These are phyloP conservation scores for Agriotes lineatus DNA, from an alignment of 2,888 invertebrate genomes.

Conservation along the genomic window DNA sequence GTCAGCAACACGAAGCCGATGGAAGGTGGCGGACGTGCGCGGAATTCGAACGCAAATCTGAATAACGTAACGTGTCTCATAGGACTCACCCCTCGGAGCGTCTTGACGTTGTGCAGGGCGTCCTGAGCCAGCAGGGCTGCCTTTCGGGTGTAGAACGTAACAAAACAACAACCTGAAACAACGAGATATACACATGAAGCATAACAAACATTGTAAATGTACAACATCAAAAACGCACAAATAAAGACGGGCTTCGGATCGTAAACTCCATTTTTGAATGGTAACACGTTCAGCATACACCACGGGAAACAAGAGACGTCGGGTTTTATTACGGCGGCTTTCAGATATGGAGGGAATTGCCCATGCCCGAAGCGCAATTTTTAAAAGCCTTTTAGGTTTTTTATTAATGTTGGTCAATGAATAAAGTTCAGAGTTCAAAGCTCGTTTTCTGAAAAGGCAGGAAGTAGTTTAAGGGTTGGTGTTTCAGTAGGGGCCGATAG, in stretches of 20 bases:
- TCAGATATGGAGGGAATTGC: too few relatives aligned
- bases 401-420: too few relatives aligned
- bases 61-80: conserved; percentile 50
- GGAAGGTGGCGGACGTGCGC: conserved; percentile 49
- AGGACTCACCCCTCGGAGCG: conserved; percentile 94
- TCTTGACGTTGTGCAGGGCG: conserved; percentile 99
- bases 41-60: conserved; percentile 49
- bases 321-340: too few relatives aligned
- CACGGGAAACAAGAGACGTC: too few relatives aligned
- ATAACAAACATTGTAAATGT: conserved; percentile 17
- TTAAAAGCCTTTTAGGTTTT: too few relatives aligned
- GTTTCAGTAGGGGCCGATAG: too few relatives aligned
- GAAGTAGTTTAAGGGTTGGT: too few relatives aligned
- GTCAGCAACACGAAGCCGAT: conserved; percentile 47
- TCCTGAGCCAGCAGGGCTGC: conserved; percentile 98
- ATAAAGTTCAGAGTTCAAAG: too few relatives aligned
- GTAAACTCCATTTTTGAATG: neutral
- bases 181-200: conserved; percentile 41
- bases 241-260: neutral
- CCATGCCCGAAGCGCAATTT: too few relatives aligned
- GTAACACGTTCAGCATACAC: too few relatives aligned
- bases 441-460: too few relatives aligned
- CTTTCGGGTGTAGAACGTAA: conserved; percentile 98
- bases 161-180: conserved; percentile 99
- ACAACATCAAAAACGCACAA: neutral